Evolutionary conservation across 2,888 invertebrate species (phyloP).

Genomic region (Agelastica alni): DNA sequence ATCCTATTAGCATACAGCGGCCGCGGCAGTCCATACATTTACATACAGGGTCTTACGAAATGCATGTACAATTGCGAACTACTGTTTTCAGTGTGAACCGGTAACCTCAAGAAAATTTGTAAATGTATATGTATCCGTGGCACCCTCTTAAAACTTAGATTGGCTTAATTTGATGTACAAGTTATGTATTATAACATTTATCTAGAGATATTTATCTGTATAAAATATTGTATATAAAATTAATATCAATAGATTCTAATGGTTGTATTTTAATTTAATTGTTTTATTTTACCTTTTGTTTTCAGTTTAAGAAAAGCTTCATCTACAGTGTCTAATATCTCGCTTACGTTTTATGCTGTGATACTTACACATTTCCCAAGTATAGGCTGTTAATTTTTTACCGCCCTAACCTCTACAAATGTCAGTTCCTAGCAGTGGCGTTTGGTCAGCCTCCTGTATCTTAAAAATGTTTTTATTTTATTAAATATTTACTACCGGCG

Average conservation of each 20-base stretch:
- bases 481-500: too few species aligned
- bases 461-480: too few species aligned
- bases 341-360: too few species aligned
- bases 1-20: slow-evolving; percentile 40
- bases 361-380: too few species aligned
- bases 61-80: background rate
- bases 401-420: too few species aligned
- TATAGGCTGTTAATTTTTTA: too few species aligned
- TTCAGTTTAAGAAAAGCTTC: too few species aligned
- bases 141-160: slow-evolving; percentile 25
- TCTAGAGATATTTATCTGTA: slow-evolving; percentile 50
- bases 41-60: slow-evolving; percentile 17
- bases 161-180: slow-evolving; percentile 46
- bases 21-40: slow-evolving; percentile 48
- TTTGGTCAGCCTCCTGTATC: too few species aligned
- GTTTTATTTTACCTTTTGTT: too few species aligned
- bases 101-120: background rate
- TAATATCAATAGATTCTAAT: slow-evolving; percentile 47
- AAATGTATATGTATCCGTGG: slow-evolving; percentile 10
- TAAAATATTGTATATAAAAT: slow-evolving; percentile 50
- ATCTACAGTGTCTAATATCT: too few species aligned
- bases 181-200: slow-evolving; percentile 50
- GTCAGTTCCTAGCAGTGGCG: too few species aligned
- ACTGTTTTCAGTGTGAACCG: background rate
- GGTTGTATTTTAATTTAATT: slow-evolving; percentile 46